Evolutionary conservation across 92 coral and sea anemone species (phyloP).

Genomic region (Micromussa lordhowensis): DNA sequence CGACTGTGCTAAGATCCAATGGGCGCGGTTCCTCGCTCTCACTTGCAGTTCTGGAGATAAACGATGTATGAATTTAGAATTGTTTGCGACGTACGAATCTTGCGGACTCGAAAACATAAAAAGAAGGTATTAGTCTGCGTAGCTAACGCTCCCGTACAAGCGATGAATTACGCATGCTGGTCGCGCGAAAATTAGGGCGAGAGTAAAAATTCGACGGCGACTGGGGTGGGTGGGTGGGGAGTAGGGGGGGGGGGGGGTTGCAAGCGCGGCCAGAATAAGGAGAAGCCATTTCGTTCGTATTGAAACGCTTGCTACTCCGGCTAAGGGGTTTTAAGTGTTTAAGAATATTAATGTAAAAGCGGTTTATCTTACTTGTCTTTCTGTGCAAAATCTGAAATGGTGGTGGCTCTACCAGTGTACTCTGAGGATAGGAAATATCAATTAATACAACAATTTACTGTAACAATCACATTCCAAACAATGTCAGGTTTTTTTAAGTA

Average conservation of each 20-base stretch:
- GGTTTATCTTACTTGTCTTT: conserved; percentile 64
- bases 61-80: background rate
- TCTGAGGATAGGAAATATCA: conserved; percentile 46
- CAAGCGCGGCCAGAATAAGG: no score
- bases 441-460: background rate
- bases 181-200: no score
- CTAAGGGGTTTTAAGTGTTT: no score
- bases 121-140: no score
- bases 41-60: conserved; percentile 3
- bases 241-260: no score
- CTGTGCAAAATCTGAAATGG: conserved; percentile 57
- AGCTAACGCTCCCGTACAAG: no score
- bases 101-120: background rate
- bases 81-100: background rate
- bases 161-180: no score
- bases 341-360: background rate
- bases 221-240: no score
- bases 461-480: background rate
- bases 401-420: conserved; percentile 87
- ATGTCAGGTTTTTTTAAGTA: background rate
- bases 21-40: conserved; percentile 38
- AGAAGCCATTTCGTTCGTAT: no score
- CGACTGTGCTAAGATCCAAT: conserved; percentile 79
- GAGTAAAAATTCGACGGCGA: no score
- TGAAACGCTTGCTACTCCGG: no score